Conservation (phyloP, 2,797 vertebrate genomes). For the Bovichtus diacanthus region DNA sequence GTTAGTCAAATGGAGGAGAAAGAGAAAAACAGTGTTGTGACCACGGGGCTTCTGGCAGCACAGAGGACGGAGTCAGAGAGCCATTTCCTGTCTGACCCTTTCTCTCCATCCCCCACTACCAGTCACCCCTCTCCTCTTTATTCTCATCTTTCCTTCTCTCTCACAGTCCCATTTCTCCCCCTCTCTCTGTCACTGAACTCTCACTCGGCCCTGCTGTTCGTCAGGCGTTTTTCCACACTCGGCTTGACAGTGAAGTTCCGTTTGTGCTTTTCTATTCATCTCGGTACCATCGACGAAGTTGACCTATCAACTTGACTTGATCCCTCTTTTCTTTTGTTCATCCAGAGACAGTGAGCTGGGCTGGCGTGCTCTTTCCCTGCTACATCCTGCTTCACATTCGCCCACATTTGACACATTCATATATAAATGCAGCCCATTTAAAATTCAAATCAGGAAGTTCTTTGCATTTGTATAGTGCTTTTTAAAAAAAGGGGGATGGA, state of each 20-base stretch:
- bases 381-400: slow-evolving; percentile 20
- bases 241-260: slow-evolving; percentile 31
- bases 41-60: slow-evolving; percentile 54
- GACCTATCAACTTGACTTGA: slow-evolving; percentile 36
- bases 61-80: slow-evolving; percentile 44
- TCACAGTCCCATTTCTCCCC: slow-evolving; percentile 13
- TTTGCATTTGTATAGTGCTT: not conserved
- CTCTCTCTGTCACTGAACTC: not conserved
- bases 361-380: slow-evolving; percentile 3
- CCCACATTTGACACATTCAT: slow-evolving; percentile 1
- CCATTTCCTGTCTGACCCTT: slow-evolving; percentile 56
- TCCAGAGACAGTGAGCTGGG: not conserved
- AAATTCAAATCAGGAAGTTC: slow-evolving; percentile 3
- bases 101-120: slow-evolving; percentile 4
- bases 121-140: slow-evolving; percentile 29
- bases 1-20: slow-evolving; percentile 34
- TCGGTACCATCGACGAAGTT: not conserved
- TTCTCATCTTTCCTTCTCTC: slow-evolving; percentile 28
- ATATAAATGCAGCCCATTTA: too few species aligned
- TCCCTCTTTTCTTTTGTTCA: not conserved
- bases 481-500: not conserved
- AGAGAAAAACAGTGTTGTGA: slow-evolving; percentile 32
- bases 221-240: slow-evolving; percentile 32
- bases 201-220: slow-evolving; percentile 24
- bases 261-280: slow-evolving; percentile 33